Base-by-base conservation (phyloP, 2,888 invertebrate genomes). In the Scaptomyza cyrtandrae region DNA sequence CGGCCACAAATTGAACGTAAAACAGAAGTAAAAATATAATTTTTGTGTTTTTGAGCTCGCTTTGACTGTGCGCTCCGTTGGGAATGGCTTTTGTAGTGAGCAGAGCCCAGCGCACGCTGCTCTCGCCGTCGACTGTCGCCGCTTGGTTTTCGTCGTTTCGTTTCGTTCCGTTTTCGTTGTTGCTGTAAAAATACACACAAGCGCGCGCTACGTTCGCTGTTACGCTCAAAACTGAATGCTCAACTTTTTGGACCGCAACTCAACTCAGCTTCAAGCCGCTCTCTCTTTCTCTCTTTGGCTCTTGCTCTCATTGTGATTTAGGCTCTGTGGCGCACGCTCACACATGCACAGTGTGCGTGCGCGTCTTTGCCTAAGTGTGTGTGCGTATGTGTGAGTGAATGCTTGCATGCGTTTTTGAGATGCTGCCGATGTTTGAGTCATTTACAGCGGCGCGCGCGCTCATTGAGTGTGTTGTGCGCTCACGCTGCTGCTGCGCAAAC, bases 51-150 rank as follows among this genome's bases (percentile, higher is more conserved):
- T 79, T 79, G 79, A 69, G 72, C 69, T 75, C 66, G 73, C 75
- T 54, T 74, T 73, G 74, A 69, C 78, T 70, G 75, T 80, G 68
- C 77, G 73, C 73, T 68, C 43, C 75, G 82, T 68, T 24, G 71
- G 83, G 57, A 59, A 71, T 78, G 78, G 78, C 75, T 80, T 77
- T 78, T 74, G 71, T 80, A 59, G 67, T 74, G 70, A 77, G 78
- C 75, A 76, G 70, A 65, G 75, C 62, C 74, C 64, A 76, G 74
- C 75, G 58, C 80, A 76, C 76, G 78, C 71, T 82, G 72, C 84
- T 81, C 79, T 80, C 78, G 85, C 81, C 64, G 71, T 80, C 85
- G 71, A 81, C 80, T 82, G 85, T 65, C 69, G 63, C 64, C 57
- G 77, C 58, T 79, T 76, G 69, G 60, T 63, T 81, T 71, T 69